Percentiles rank a stretch among this genome's conserved stretches.
Evolutionary conservation across 2,113 vertebrate genomes (phyloP).

Genomic region (Todiramphus saurophagus): DNA sequence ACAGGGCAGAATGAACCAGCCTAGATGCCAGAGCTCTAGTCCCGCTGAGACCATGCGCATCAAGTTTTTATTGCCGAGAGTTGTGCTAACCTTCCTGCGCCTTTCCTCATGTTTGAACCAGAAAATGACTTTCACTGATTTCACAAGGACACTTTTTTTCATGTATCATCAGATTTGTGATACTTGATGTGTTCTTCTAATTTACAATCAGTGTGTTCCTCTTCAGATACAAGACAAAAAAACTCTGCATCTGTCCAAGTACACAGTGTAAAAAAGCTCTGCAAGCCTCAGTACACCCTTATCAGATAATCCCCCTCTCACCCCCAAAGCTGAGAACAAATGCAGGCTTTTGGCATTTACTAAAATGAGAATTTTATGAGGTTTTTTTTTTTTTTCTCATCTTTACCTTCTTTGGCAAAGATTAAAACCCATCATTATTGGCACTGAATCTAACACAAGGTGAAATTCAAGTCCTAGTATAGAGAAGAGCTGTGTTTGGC

Average conservation of each 20-base stretch:
- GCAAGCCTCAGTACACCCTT: neutral
- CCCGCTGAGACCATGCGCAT: neutral
- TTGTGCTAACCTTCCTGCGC: neutral
- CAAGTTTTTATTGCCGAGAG: neutral
- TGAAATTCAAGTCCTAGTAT: neutral
- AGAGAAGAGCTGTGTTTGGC: neutral
- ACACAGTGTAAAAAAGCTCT: neutral
- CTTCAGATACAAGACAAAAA: neutral
- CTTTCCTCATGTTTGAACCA: neutral
- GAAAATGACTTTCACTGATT: neutral
- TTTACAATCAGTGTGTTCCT: neutral
- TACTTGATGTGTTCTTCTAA: neutral
- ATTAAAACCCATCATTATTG: neutral
- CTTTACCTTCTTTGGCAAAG: neutral
- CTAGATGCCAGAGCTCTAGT: neutral
- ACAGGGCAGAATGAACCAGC: conserved; percentile 39
- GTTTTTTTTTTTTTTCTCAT: neutral
- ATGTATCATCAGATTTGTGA: neutral
- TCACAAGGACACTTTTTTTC: neutral
- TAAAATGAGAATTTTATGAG: neutral
- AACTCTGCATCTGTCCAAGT: neutral
- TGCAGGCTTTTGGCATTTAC: neutral
- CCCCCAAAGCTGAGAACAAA: neutral
- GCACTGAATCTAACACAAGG: neutral
- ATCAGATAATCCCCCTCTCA: neutral